These are phyloP conservation scores for Eledone cirrhosa DNA, from an alignment of 2,888 invertebrate species.

Conservation along the genomic window DNA sequence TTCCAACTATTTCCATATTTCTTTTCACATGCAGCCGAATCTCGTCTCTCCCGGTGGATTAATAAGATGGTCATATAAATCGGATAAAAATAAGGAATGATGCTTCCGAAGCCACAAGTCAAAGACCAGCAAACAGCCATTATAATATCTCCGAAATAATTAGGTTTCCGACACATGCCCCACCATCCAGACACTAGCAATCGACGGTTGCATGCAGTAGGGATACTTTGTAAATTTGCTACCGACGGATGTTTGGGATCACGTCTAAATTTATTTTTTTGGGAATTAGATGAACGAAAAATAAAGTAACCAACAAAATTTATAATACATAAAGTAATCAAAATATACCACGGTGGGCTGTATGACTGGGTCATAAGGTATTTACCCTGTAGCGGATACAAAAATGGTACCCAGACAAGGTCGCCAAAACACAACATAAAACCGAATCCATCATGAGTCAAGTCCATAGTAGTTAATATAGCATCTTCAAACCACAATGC, in stretches of 20 bases:
- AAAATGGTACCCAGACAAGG: conserved; percentile 77
- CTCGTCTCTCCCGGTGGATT: conserved; percentile 76
- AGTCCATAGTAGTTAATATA: conserved; percentile 75
- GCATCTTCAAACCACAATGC: conserved; percentile 74
- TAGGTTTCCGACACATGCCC: conserved; percentile 87
- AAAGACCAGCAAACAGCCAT: conserved; percentile 76
- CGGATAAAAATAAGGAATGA: conserved; percentile 71
- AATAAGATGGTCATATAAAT: conserved; percentile 72
- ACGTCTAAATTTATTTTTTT: conserved; percentile 83
- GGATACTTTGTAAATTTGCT: conserved; percentile 66
- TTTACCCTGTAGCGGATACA: conserved; percentile 76
- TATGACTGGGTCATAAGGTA: conserved; percentile 73
- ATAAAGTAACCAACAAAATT: conserved; percentile 75
- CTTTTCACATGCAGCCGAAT: conserved; percentile 75
- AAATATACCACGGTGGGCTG: conserved; percentile 51
- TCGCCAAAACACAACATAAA: conserved; percentile 78
- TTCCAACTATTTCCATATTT: conserved; percentile 87
- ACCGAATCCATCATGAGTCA: conserved; percentile 82
- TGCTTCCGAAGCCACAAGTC: conserved; percentile 72
- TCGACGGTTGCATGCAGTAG: conserved; percentile 71
- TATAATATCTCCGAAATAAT: conserved; percentile 85
- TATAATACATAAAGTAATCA: conserved; percentile 53
- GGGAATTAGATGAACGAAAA: conserved; percentile 78
- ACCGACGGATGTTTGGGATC: conserved; percentile 79
- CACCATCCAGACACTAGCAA: conserved; percentile 81